Base-by-base conservation (phyloP, 2,888 invertebrate species). In the Blastobasis adustella region DNA sequence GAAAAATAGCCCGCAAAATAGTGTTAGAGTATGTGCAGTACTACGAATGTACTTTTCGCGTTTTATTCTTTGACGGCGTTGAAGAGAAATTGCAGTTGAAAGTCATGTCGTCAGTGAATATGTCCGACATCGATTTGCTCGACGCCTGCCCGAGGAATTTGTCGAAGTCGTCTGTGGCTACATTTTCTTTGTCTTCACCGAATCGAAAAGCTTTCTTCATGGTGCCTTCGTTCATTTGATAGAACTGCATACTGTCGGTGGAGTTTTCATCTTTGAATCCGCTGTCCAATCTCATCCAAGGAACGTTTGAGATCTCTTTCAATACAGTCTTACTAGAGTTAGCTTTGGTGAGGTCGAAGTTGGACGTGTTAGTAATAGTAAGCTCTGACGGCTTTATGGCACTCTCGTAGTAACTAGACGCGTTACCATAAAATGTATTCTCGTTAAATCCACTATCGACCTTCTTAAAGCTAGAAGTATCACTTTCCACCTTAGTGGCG, bases 361-460 rank as follows among this genome's bases (percentile, higher is more conserved):
- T 23, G 3, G 79, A 73, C 50, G 69, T 49, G 56, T 76, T 76
- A 37, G 83, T 82, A 46, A 85, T 76, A 37, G 86, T 87, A 58
- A 87, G 60, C 63, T 86, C 87, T n/a, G 86, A 86, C 41, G 85
- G 85, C 68, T 85, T 86, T 81, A 87, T 87, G 76, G 86, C 84
- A 79, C 87, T 84, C 66, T 86, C 85, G 53, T 87, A 87, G 58
- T 86, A 86, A 73, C 87, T 86, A 62, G 85, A 85, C 44, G 80
- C 81, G 58, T 82, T 83, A 6, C 71, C 69, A 63, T 78, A 85
- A 53, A 83, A 85, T 5, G 84, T 85, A 47, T 84, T 81, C 53
- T 89, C 89, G 54, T 82, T 84, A 54, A 81, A 87, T 7, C 88
- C 89, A 57, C 88, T 89, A 53, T 86, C 85, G 10, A 82, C 63